Conservation (phyloP, 1,140 invertebrate genomes). For the Drosophila rufa region DNA sequence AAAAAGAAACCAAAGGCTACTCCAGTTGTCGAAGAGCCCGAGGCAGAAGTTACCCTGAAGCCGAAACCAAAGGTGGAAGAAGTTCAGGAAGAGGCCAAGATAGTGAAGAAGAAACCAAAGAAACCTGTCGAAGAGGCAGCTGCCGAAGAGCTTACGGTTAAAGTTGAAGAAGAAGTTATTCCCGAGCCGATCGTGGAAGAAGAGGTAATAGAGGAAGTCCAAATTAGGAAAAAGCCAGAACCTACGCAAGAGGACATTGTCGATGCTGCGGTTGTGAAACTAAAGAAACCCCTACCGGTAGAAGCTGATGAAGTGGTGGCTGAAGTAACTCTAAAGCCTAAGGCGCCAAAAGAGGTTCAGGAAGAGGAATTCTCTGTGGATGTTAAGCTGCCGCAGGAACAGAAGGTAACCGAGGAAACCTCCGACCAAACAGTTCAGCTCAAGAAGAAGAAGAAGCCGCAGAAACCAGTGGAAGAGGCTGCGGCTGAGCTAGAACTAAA, state of each 20-base stretch:
- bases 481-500: slow-evolving; percentile 86
- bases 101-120: slow-evolving; percentile 73
- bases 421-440: slow-evolving; percentile 70
- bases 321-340: slow-evolving; percentile 83
- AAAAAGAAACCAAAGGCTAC: slow-evolving; percentile 54
- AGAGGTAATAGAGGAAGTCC: slow-evolving; percentile 66
- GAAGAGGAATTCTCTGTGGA: slow-evolving; percentile 81
- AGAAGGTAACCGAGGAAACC: slow-evolving; percentile 67
- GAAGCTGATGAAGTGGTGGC: slow-evolving; percentile 75
- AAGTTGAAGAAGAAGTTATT: slow-evolving; percentile 64
- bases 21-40: slow-evolving; percentile 64
- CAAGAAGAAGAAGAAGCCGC: slow-evolving; percentile 84
- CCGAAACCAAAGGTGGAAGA: slow-evolving; percentile 73
- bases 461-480: slow-evolving; percentile 79
- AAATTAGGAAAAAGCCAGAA: slow-evolving; percentile 64
- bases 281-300: slow-evolving; percentile 64
- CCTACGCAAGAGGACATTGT: slow-evolving; percentile 46
- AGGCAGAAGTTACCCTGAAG: slow-evolving; percentile 65
- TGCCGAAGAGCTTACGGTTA: slow-evolving; percentile 73
- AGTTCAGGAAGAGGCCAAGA: slow-evolving; percentile 75
- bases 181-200: slow-evolving; percentile 71
- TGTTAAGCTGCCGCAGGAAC: slow-evolving; percentile 65
- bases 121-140: slow-evolving; percentile 61
- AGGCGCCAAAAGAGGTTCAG: slow-evolving; percentile 68
- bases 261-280: slow-evolving; percentile 54